Evolutionary conservation across 2,797 vertebrate species (phyloP), one percentile per base, ranked within the genome.

Genomic region (Anabacerthia variegaticeps): DNA sequence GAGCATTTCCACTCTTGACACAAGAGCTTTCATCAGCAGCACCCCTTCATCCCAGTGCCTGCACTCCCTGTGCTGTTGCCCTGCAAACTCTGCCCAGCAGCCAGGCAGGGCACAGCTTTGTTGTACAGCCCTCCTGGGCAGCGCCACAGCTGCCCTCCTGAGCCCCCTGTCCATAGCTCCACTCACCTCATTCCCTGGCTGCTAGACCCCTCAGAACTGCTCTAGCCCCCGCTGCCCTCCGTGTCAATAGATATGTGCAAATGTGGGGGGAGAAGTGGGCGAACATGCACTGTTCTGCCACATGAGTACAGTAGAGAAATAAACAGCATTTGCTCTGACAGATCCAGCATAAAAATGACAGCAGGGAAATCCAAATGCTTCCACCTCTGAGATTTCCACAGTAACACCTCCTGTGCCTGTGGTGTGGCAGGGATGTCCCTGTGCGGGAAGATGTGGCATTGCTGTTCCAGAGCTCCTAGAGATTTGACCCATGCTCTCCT

Each of bases 271-370:
- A 43, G 49, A 90, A 77, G 41, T 3, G 3, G 41, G 46, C 34
- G 66, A 74, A 28, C 36, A 21, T 1, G 0, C 0, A 1, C 54
- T 65, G 22, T 32, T 59, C 56, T 72, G 13, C 37, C 58, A 73
- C 44, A 12, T 37, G n/a, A 56, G 17, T 63, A 71, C 22, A 23
- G 58, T 17, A 41, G 63, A 88, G 49, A 79, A 89, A 81, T 52
- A 67, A 69, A 17, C 61, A 81, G 76, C 55, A 36, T 93, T 89
- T 65, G 30, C 34, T 67, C 49, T 77, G 41, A 89, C 59, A 72
- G 55, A 91, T 93, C 54, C 81, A 75, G 71, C 61, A 77, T 34
- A 27, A 92, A 88, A 89, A 91, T 24, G 55, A 65, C 88, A 94
- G 80, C 36, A 84, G 79, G 81, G 72, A 68, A 75, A 76, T 85